A percentile compares a stretch with the other conserved stretches of the same genome.
These are phyloP conservation scores for Scarus forsteni DNA, from an alignment of 2,797 vertebrate genomes.

Conservation along the genomic window DNA sequence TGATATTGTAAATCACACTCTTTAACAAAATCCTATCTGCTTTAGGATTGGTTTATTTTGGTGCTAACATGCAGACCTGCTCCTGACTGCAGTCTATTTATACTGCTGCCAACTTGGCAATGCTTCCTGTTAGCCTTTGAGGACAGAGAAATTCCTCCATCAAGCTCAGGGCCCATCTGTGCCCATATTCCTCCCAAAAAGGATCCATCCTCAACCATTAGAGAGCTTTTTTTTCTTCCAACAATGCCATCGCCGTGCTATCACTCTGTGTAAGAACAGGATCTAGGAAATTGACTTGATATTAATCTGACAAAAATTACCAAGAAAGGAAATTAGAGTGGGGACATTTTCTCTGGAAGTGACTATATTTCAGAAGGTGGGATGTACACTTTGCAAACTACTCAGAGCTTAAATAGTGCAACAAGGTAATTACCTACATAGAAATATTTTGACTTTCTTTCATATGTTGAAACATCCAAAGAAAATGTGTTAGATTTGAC, in stretches of 20 bases:
- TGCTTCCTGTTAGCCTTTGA: conserved; percentile 74
- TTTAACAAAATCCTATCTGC: conserved; percentile 37
- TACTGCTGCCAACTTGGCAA: conserved; percentile 79
- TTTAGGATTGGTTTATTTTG: conserved; percentile 61
- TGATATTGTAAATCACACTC: conserved; percentile 41
- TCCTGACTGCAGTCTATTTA: conserved; percentile 75
- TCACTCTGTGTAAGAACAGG: conserved; percentile 71
- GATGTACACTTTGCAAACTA: conserved; percentile 13
- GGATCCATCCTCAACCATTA: conserved; percentile 75
- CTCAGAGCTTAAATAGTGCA: conserved; percentile 24
- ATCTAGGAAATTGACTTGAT: conserved; percentile 81
- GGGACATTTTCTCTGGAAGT: conserved; percentile 51
- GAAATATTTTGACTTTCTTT: conserved; percentile 5
- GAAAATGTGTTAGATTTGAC: conserved; percentile 45
- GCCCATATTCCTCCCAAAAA: conserved; percentile 75
- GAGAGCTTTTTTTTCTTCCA: conserved; percentile 54
- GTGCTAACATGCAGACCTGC: conserved; percentile 64
- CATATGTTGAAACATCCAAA: conserved; percentile 22
- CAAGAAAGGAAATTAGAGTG: conserved; percentile 74
- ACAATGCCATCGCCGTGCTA: conserved; percentile 69
- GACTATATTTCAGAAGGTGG: conserved; percentile 56
- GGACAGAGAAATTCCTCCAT: conserved; percentile 78
- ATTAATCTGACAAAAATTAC: conserved; percentile 79
- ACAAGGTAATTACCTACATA: conserved; percentile 26
- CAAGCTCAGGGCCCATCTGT: conserved; percentile 79